These are phyloP conservation scores for Drosophila bocki DNA, from an alignment of 1,140 invertebrate species.

Conservation along the genomic window DNA sequence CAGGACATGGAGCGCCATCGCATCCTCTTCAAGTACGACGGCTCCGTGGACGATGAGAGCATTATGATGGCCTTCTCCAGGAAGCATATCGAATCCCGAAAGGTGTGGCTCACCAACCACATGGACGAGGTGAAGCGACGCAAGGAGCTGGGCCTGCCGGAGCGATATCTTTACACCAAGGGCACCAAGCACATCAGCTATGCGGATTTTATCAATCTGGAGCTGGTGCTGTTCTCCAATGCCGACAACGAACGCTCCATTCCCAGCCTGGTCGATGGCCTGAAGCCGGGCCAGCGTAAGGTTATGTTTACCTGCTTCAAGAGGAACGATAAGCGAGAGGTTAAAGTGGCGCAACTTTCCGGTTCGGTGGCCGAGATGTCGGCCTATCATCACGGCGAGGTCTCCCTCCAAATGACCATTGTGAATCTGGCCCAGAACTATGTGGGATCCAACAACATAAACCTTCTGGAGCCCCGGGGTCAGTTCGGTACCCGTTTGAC, in stretches of 20 bases:
- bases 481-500: conserved; percentile 95
- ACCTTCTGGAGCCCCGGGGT: conserved; percentile 97
- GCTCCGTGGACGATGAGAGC: conserved; percentile 95
- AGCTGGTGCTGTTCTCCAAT: conserved; percentile 98
- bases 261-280: conserved; percentile 96
- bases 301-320: conserved; percentile 98
- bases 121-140: conserved; percentile 98
- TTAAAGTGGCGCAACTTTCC: conserved; percentile 99
- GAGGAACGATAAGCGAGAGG: conserved; percentile 97
- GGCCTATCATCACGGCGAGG: conserved; percentile 99
- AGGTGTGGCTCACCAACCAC: conserved; percentile 98
- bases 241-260: conserved; percentile 99
- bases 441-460: conserved; percentile 99
- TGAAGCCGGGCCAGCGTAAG: conserved; percentile 99
- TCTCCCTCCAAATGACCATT: conserved; percentile 97
- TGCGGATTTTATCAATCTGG: conserved; percentile 98
- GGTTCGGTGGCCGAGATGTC: conserved; percentile 98
- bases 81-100: conserved; percentile 97
- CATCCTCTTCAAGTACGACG: conserved; percentile 95
- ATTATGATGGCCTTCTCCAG: conserved; percentile 99
- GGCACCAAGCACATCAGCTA: conserved; percentile 94
- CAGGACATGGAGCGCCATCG: conserved; percentile 97
- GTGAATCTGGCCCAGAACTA: conserved; percentile 99
- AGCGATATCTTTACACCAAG: conserved; percentile 97
- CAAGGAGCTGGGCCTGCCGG: conserved; percentile 95